A percentile compares a stretch with the other conserved stretches of the same genome.
These are phyloP conservation scores for Malurus splendens DNA, from an alignment of 2,797 vertebrate species.

Conservation along the genomic window DNA sequence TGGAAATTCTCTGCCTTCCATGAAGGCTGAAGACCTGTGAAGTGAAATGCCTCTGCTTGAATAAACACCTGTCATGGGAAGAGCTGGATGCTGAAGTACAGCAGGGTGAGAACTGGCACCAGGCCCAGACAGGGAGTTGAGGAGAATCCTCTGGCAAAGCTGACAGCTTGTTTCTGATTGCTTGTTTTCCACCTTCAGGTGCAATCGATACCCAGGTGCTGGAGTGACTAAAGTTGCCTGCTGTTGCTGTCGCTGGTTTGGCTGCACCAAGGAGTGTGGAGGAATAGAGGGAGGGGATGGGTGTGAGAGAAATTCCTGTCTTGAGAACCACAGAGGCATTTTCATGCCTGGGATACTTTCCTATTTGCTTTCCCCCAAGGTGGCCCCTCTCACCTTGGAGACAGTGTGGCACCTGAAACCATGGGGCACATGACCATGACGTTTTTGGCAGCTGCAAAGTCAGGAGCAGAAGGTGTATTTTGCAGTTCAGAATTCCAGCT, in stretches of 20 bases:
- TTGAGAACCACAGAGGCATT: conserved; percentile 39
- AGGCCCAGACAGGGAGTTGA: not conserved
- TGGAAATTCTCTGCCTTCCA: not conserved
- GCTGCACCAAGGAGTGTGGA: not conserved
- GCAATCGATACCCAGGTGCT: not conserved
- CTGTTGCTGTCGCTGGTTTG: conserved; percentile 21
- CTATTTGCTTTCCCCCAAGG: conserved; percentile 49
- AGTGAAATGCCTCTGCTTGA: not conserved
- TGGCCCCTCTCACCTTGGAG: conserved; percentile 27
- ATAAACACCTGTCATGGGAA: not conserved
- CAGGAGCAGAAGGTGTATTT: not conserved
- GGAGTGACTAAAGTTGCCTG: conserved; percentile 39
- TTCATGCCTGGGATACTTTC: conserved; percentile 59
- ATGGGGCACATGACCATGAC: not conserved
- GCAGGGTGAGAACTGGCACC: not conserved
- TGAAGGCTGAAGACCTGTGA: not conserved
- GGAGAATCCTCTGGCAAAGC: conserved; percentile 10
- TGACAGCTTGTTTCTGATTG: not conserved
- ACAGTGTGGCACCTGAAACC: conserved; percentile 27
- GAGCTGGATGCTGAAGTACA: conserved; percentile 6
- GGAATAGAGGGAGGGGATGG: conserved; percentile 44
- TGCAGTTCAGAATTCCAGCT: not conserved
- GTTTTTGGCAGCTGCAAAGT: conserved; percentile 16
- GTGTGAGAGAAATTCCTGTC: conserved; percentile 58
- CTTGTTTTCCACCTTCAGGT: conserved; percentile 26